A percentile compares a stretch with the other conserved stretches of the same genome.
phyloP scores from a whole-genome alignment of 1,140 invertebrate genomes.

The Drosophila sturtevanti region DNA sequence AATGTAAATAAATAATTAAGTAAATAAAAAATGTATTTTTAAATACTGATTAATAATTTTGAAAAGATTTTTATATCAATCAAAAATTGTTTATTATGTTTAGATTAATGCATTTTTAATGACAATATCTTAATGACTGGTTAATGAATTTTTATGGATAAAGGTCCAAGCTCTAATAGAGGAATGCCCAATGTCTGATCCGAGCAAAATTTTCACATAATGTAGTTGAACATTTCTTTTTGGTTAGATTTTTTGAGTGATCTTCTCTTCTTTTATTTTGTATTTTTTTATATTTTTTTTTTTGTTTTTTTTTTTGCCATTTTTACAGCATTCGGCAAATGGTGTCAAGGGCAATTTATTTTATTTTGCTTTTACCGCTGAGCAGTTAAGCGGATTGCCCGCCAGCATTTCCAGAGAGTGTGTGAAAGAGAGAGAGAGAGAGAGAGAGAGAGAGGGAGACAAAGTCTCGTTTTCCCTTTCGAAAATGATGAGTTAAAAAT shows the following conservation, averaged over 20 bases:
- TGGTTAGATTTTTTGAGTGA: slow-evolving; percentile 16
- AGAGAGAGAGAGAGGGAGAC: neutral
- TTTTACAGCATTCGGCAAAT: slow-evolving; percentile 36
- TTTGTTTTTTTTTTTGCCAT: slow-evolving; percentile 17
- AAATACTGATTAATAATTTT: too few species aligned
- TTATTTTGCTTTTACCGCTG: slow-evolving; percentile 37
- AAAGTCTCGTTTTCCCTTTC: slow-evolving; percentile 28
- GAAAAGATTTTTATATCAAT: too few species aligned
- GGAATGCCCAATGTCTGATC: too few species aligned
- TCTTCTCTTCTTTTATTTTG: slow-evolving; percentile 38
- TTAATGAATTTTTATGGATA: too few species aligned
- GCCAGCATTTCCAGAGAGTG: slow-evolving; percentile 18
- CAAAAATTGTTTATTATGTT: neutral
- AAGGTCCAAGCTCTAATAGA: too few species aligned
- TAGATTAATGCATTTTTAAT: slow-evolving; percentile 44
- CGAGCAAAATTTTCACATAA: neutral
- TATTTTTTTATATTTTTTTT: neutral
- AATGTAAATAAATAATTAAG: too few species aligned
- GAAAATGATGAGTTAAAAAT: slow-evolving; percentile 56
- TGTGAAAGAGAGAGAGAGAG: neutral
- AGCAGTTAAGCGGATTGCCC: slow-evolving; percentile 51
- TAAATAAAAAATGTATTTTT: too few species aligned
- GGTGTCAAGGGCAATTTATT: slow-evolving; percentile 58
- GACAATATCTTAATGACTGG: too few species aligned
- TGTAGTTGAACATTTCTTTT: neutral